Evolutionary conservation across 2,888 invertebrate species (phyloP).

Genomic region (Oxystoma pomonae): DNA sequence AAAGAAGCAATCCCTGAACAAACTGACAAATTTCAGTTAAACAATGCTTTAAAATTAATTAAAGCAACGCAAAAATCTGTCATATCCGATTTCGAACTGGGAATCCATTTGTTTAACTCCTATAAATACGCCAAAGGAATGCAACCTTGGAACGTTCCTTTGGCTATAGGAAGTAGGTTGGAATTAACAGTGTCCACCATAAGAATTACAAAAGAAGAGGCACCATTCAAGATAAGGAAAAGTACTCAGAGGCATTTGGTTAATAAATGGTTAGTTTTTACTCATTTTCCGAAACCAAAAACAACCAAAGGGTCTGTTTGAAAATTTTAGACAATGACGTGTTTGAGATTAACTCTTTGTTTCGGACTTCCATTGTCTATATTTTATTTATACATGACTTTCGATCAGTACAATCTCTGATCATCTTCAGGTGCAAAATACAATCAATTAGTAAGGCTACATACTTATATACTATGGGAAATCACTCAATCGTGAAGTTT

Average conservation of each 20-base stretch:
- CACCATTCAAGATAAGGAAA: constrained; percentile 20
- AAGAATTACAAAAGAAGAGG: constrained; percentile 21
- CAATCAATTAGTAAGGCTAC: too few relatives aligned
- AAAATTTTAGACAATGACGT: too few relatives aligned
- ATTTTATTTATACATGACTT: too few relatives aligned
- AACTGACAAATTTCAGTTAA: constrained; percentile 15
- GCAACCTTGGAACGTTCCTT: constrained; percentile 28
- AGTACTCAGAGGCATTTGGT: neutral
- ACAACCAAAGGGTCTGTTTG: too few relatives aligned
- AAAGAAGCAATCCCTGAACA: constrained; percentile 22
- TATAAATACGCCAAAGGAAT: constrained; percentile 24
- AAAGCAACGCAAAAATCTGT: constrained; percentile 20
- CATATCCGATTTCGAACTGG: constrained; percentile 24
- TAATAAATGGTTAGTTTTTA: too few relatives aligned
- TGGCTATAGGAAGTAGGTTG: constrained; percentile 22
- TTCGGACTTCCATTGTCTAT: too few relatives aligned
- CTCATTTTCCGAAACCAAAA: too few relatives aligned
- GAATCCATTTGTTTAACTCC: constrained; percentile 23
- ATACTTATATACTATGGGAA: too few relatives aligned
- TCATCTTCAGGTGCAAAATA: too few relatives aligned
- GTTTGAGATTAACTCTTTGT: too few relatives aligned
- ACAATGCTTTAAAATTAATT: constrained; percentile 21
- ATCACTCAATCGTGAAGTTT: too few relatives aligned
- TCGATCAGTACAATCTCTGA: too few relatives aligned
- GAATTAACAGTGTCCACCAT: constrained; percentile 21